Evolutionary conservation across 2,888 invertebrate genomes (phyloP), one percentile per base, ranked within the genome.

Genomic region (Zaprionus obscuricornis): DNA sequence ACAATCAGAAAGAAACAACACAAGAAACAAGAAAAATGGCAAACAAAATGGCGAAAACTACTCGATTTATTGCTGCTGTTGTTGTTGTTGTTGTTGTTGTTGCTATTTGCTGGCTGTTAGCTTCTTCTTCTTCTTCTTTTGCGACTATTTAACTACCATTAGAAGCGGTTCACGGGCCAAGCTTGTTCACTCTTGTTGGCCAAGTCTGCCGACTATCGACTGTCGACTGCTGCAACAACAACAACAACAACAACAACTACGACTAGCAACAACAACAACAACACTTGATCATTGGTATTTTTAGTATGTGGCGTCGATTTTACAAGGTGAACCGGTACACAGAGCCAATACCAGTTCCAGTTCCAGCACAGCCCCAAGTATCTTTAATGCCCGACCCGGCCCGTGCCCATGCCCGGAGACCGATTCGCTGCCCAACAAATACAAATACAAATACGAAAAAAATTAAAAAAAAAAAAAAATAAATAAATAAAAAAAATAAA

Each of bases 291-390:
- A 67, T 58, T 68, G 74, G 71, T 83, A 74, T 79, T 81, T 76
- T 74, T 79, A 79, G 76, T 81, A 74, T 83, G 81, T 75, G 70
- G 64, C 83, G 81, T 68, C 69, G 74, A 74, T 74, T 79, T n/a
- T 81, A 83, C 79, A 81, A 81, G 79, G 79, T 81, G 79, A 81
- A 79, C 79, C 74, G 64, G 83, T 81, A 72, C 72, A n/a, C 56
- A 72, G 47, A 71, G 81, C 59, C 74, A 81, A 74, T 74, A 71
- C 81, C 77, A 76, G 77, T 77, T 81, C 76, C 67, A 67, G 56
- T 67, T 22, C 4, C 7, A 22, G 22, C 7, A 22, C 7, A 4
- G 7, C 4, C 4, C 22, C 22, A 7, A 22, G 22, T 5, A 7
- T 5, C 22, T 7, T 4, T 5, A 4, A 22, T 7, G 4, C 4